phyloP scores from a whole-genome alignment of 2,888 invertebrate genomes.

The Microplitis deprimator region DNA sequence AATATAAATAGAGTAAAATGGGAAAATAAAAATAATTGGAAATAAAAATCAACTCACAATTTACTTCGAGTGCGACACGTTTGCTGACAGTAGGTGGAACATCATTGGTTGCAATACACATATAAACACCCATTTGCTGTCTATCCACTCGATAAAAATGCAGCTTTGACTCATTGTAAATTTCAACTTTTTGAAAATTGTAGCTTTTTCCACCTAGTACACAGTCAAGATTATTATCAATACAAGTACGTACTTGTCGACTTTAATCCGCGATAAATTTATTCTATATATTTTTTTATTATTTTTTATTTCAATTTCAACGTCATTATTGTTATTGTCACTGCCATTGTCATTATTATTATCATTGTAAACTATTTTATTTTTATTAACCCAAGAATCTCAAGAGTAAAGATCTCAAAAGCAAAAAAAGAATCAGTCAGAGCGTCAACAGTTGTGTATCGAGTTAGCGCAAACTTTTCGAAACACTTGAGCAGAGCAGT shows the following conservation, averaged over 20 bases:
- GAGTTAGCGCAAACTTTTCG: slow-evolving; percentile 6
- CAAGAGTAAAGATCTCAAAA: not conserved
- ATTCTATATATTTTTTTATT: not conserved
- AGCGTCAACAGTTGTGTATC: not conserved
- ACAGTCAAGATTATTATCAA: slow-evolving; percentile 26
- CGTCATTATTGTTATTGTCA: not conserved
- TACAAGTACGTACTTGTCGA: not conserved
- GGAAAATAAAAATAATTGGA: slow-evolving; percentile 2
- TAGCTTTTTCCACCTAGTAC: slow-evolving; percentile 56
- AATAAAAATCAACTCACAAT: slow-evolving; percentile 79
- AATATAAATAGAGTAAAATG: not conserved
- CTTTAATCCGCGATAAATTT: not conserved
- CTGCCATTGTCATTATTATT: not conserved
- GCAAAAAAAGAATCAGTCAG: not conserved
- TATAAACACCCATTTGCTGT: slow-evolving; percentile 92
- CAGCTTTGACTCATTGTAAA: slow-evolving; percentile 82
- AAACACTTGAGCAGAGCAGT: slow-evolving; percentile 4
- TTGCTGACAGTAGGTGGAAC: slow-evolving; percentile 93
- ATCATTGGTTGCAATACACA: slow-evolving; percentile 93
- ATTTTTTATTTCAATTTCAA: not conserved
- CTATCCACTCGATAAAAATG: slow-evolving; percentile 86
- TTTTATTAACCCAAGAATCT: not conserved
- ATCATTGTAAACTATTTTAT: not conserved
- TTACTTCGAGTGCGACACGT: slow-evolving; percentile 88
- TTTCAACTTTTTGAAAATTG: slow-evolving; percentile 70